Conservation (phyloP, 1,140 invertebrate genomes). For the Hermatobates lingyangjiaoensis region DNA sequence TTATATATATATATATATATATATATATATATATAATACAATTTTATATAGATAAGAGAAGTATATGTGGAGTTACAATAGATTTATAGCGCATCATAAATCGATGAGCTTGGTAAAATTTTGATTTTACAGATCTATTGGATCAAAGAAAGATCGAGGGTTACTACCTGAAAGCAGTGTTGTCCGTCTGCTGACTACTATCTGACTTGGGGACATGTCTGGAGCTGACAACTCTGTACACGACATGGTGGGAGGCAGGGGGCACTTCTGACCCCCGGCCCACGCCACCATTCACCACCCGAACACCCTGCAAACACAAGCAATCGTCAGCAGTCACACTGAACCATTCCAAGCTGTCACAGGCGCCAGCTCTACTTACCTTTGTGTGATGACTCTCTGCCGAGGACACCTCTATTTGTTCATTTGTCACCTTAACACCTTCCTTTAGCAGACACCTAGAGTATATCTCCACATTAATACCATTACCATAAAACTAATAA, state of each 20-base stretch:
- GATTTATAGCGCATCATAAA: no score
- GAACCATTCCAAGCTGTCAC: neutral
- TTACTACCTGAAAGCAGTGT: slow-evolving; percentile 30
- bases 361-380: slow-evolving; percentile 3
- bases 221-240: slow-evolving; percentile 28
- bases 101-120: no score
- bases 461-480: no score
- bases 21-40: no score
- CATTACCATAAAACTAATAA: no score
- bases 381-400: slow-evolving; percentile 12
- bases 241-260: slow-evolving; percentile 20
- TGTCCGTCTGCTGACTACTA: slow-evolving; percentile 36
- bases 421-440: slow-evolving; percentile 10
- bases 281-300: slow-evolving; percentile 24
- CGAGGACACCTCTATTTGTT: slow-evolving; percentile 14
- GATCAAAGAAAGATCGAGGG: no score
- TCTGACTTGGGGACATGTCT: slow-evolving; percentile 34
- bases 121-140: no score
- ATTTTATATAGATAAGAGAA: no score
- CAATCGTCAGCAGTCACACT: slow-evolving; percentile 12
- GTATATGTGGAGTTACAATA: no score
- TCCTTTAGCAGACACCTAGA: slow-evolving; percentile 13
- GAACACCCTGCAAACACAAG: slow-evolving; percentile 8
- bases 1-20: no score
- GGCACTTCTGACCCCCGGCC: slow-evolving; percentile 22